phyloP scores from a whole-genome alignment of 2,113 vertebrate species.

The Notothenia coriiceps region DNA sequence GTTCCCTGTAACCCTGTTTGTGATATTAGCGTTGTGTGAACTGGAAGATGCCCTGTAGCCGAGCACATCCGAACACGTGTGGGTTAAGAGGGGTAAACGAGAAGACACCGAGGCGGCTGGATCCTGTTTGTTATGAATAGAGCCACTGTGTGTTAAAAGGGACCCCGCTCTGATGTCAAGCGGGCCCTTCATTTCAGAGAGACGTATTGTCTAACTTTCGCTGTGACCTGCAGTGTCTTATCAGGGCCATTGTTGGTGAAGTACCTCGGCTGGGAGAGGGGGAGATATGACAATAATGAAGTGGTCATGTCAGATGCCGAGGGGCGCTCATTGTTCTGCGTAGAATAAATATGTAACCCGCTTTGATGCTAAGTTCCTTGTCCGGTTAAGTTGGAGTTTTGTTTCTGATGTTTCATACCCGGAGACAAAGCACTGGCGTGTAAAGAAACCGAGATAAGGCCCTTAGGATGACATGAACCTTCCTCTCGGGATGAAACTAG shows the following conservation, averaged over 20 bases:
- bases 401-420: slow-evolving; percentile 34
- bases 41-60: slow-evolving; percentile 50
- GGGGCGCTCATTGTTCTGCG: slow-evolving; percentile 38
- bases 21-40: slow-evolving; percentile 57
- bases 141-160: slow-evolving; percentile 42
- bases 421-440: not conserved
- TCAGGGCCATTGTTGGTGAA: slow-evolving; percentile 55
- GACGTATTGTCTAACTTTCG: slow-evolving; percentile 35
- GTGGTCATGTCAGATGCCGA: slow-evolving; percentile 39
- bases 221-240: slow-evolving; percentile 28
- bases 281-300: slow-evolving; percentile 51
- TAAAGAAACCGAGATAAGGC: slow-evolving; percentile 12
- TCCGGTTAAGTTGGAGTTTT: slow-evolving; percentile 2
- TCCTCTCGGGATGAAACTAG: slow-evolving; percentile 30
- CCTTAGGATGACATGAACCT: not conserved
- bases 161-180: slow-evolving; percentile 38
- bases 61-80: slow-evolving; percentile 38
- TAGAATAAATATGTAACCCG: slow-evolving; percentile 25
- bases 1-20: slow-evolving; percentile 61
- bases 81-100: slow-evolving; percentile 44
- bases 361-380: slow-evolving; percentile 1
- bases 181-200: slow-evolving; percentile 27
- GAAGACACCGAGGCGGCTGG: slow-evolving; percentile 30
- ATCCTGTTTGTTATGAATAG: slow-evolving; percentile 58
- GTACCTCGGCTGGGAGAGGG: not conserved